A percentile compares a stretch with the other conserved stretches of the same genome.
phyloP scores from a whole-genome alignment of 2,113 vertebrate species.

The Asarcornis scutulata region DNA sequence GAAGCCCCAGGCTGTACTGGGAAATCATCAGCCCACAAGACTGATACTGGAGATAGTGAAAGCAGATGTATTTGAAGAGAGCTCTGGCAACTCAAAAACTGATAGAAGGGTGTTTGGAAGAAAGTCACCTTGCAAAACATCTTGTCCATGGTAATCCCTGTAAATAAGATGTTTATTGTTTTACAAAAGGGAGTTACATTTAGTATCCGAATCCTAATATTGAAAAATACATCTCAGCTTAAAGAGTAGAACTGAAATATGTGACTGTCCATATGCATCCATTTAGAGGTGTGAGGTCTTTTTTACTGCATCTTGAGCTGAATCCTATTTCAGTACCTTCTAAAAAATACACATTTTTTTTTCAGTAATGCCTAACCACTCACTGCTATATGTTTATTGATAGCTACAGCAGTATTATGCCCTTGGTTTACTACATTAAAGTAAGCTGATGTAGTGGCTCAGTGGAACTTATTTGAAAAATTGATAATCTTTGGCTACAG shows the following conservation, averaged over 20 bases:
- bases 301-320: neutral
- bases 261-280: neutral
- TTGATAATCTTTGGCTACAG: neutral
- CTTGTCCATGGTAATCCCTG: neutral
- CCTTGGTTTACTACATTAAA: neutral
- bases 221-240: neutral
- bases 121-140: neutral
- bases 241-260: neutral
- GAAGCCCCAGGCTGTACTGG: neutral
- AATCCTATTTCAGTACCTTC: neutral
- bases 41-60: neutral
- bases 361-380: neutral
- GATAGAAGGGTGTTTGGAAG: neutral
- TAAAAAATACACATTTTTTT: neutral
- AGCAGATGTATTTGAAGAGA: neutral
- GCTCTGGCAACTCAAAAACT: neutral
- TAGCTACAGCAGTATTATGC: neutral
- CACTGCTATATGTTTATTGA: neutral
- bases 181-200: neutral
- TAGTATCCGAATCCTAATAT: neutral
- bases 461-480: neutral
- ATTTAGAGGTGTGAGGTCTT: neutral
- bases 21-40: neutral
- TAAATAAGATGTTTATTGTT: neutral
- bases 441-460: neutral